Evolutionary conservation across 2,113 vertebrate genomes (phyloP), one percentile per base, ranked within the genome.

Genomic region (Ochotona curzoniae): DNA sequence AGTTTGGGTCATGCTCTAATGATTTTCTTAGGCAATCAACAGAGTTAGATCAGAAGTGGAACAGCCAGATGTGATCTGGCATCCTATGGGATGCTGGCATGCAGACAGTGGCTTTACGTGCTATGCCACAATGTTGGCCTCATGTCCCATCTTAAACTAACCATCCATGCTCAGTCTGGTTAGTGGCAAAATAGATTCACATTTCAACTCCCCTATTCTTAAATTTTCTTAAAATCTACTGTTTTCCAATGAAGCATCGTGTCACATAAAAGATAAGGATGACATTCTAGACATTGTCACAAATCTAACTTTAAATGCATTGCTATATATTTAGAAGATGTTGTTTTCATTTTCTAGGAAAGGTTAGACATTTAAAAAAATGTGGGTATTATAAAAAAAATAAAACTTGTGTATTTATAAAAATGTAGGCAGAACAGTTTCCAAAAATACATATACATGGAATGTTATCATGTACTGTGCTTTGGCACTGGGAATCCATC

Each of bases 401-500:
- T 88, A 96, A 93, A 38, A 88, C 28, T 83, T 87, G 73, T 57
- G 75, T 3, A 64, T 93, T 86, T 84, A 70, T 91, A 69, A 87
- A 97, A 97, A 87, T 92, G 78, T 78, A 78, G 83, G 21, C 15
- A 80, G 63, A 21, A 70, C 25, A 82, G 67, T 95, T 95, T 93
- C 79, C 73, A 82, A 96, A 96, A 96, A 95, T 64, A 96, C 61
- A 96, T 0, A 54, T 66, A 44, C 38, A 44, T 89, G 13, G 90
- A 94, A 96, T 87, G 93, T 74, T 28, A 90, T 61, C 80, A 75
- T 23, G 82, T 91, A 86, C 85, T 95, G 81, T 67, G 85, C 91
- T 91, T 66, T 97, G 97, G 96, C 94, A 91, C 82, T 5, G 0
- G 91, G 96, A 96, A 96, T 18, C 10, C 85, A 51, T 54, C 63